Conservation (phyloP, 2,888 invertebrate genomes). For the Drosophila suboccidentalis region DNA sequence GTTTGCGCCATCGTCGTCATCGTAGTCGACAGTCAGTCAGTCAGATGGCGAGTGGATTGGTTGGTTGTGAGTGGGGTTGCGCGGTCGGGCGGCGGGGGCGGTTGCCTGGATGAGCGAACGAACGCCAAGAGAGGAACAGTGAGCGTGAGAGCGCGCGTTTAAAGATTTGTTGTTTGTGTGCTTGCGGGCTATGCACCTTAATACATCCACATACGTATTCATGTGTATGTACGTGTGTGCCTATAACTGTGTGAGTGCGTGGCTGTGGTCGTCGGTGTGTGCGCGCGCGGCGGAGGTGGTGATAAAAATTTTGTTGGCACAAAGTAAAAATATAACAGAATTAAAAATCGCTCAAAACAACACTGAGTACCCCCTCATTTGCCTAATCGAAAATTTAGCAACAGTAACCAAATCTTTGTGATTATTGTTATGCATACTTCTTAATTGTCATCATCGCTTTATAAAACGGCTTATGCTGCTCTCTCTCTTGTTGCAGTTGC, state of each 20-base stretch:
- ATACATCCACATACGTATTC: conserved; percentile 37
- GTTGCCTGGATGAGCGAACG: conserved; percentile 53
- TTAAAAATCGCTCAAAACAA: conserved; percentile 48
- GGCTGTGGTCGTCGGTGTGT: conserved; percentile 37
- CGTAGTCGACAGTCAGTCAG: conserved; percentile 47
- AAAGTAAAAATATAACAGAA: conserved; percentile 77
- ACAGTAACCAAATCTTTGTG: conserved; percentile 27
- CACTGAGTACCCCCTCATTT: conserved; percentile 38
- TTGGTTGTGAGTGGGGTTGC: conserved; percentile 29
- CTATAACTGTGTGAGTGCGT: conserved; percentile 46
- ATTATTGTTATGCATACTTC: conserved; percentile 29
- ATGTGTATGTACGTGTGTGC: conserved; percentile 3
- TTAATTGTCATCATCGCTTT: conserved; percentile 43
- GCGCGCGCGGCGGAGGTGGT: conserved; percentile 59
- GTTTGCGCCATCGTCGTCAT: conserved; percentile 37
- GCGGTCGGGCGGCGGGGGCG: conserved; percentile 38
- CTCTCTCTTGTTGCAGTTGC: conserved; percentile 19
- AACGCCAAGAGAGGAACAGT: conserved; percentile 51
- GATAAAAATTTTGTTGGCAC: conserved; percentile 77
- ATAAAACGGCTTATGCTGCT: conserved; percentile 20
- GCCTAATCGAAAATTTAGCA: conserved; percentile 21
- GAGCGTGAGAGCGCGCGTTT: conserved; percentile 54
- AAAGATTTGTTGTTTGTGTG: conserved; percentile 57
- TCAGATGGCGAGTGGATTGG: conserved; percentile 59
- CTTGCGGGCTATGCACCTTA: conserved; percentile 61